These are phyloP conservation scores for Carterocephalus palaemon DNA, from an alignment of 2,888 invertebrate genomes.

Conservation along the genomic window DNA sequence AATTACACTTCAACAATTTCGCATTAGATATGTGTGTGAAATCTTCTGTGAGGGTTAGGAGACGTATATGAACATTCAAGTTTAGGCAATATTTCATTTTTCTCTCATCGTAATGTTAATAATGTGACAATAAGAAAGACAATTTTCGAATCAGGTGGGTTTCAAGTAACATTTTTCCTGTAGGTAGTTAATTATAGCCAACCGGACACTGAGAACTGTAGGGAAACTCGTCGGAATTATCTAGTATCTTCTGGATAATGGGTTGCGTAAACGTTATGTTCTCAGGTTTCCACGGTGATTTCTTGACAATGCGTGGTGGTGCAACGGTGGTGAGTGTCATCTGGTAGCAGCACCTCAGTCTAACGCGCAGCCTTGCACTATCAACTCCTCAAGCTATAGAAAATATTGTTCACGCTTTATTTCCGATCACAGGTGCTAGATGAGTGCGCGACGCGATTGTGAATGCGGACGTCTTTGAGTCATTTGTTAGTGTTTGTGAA, in stretches of 20 bases:
- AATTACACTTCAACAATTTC: no score
- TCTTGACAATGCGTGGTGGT: conserved; percentile 70
- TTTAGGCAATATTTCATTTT: conserved; percentile 1
- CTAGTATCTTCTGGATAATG: conserved; percentile 64
- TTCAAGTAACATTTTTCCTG: conserved; percentile 4
- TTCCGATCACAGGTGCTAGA: conserved; percentile 29
- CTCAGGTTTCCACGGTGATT: conserved; percentile 67
- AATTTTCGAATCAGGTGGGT: conserved; percentile 6
- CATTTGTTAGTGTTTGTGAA: conserved; percentile 35
- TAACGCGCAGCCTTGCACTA: conserved; percentile 63
- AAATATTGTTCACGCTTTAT: conserved; percentile 42
- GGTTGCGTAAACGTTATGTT: conserved; percentile 66
- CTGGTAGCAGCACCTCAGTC: conserved; percentile 53
- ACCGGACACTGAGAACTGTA: conserved; percentile 48
- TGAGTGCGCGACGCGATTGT: conserved; percentile 18
- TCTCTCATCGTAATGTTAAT: no score
- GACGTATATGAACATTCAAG: no score
- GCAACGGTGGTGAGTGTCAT: conserved; percentile 61
- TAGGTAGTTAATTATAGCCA: conserved; percentile 29
- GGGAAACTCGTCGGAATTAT: conserved; percentile 47
- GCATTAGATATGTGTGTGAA: no score
- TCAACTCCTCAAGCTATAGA: conserved; percentile 47
- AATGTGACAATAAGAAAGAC: no score
- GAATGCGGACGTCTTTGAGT: conserved; percentile 14
- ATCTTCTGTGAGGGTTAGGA: no score